Percentiles rank a stretch among this genome's conserved stretches.
These are phyloP conservation scores for Mormyrus proboscirostris DNA, from an alignment of 2,797 vertebrate species.

Conservation along the genomic window DNA sequence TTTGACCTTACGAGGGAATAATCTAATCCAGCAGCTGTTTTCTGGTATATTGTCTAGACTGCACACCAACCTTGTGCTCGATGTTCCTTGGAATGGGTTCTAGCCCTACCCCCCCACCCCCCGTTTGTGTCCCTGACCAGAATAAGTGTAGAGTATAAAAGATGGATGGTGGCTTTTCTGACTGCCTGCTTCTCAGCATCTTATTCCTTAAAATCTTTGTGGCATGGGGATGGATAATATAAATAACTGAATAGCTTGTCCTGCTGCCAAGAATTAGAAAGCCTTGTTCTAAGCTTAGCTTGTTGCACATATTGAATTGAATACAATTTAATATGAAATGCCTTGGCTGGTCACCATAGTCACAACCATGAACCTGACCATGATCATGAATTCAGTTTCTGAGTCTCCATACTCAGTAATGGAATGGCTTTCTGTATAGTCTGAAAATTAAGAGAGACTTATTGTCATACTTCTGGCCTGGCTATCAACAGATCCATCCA, in stretches of 20 bases:
- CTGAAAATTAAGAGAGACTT: not conserved
- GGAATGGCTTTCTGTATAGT: not conserved
- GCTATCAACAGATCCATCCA: not conserved
- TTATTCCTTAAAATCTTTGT: not conserved
- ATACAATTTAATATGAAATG: not conserved
- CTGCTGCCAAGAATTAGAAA: not conserved
- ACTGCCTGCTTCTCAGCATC: not conserved
- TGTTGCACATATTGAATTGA: not conserved
- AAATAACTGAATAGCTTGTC: not conserved
- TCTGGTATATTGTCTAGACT: not conserved
- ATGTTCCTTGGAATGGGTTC: not conserved
- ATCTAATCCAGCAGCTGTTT: not conserved
- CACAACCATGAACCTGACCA: not conserved
- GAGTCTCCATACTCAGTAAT: not conserved
- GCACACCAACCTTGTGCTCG: not conserved
- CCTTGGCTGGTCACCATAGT: not conserved
- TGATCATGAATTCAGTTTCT: not conserved
- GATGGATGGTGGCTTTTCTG: not conserved
- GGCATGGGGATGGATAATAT: not conserved
- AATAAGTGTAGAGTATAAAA: not conserved
- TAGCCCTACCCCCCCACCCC: not conserved
- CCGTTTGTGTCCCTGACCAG: not conserved
- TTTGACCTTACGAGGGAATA: not conserved
- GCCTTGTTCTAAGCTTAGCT: not conserved
- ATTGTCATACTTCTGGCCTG: not conserved